Percentiles rank a stretch among this genome's conserved stretches.
phyloP scores from a whole-genome alignment of 2,888 invertebrate genomes.

The Fragum whitleyi region DNA sequence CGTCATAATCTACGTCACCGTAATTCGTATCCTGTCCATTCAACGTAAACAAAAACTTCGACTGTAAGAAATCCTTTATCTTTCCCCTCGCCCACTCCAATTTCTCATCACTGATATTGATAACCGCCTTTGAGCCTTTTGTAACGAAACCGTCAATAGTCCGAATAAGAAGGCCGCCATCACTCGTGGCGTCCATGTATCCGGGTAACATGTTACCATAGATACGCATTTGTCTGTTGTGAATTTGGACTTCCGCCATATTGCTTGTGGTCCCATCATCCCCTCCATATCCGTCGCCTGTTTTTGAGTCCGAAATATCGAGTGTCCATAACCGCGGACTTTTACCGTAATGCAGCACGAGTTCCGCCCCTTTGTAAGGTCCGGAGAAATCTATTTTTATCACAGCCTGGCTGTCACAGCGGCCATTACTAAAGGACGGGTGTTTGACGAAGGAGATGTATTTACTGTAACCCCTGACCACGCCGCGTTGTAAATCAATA shows the following conservation, averaged over 20 bases:
- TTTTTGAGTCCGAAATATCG: constrained; percentile 81
- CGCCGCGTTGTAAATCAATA: constrained; percentile 78
- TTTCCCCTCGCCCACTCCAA: constrained; percentile 77
- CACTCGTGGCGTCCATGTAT: constrained; percentile 80
- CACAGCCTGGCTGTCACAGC: constrained; percentile 81
- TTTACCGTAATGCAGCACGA: constrained; percentile 79
- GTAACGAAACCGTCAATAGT: constrained; percentile 80
- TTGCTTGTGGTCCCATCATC: constrained; percentile 79
- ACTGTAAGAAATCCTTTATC: constrained; percentile 78
- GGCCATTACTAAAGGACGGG: constrained; percentile 63
- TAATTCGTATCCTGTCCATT: constrained; percentile 76
- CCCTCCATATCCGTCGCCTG: constrained; percentile 82
- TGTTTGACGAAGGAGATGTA: constrained; percentile 78
- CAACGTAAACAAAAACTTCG: constrained; percentile 80
- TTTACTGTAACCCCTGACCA: constrained; percentile 82
- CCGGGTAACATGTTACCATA: constrained; percentile 82
- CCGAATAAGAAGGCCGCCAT: constrained; percentile 81
- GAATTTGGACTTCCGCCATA: constrained; percentile 83
- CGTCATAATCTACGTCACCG: constrained; percentile 74
- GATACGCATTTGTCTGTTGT: constrained; percentile 82
- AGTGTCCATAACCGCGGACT: constrained; percentile 82
- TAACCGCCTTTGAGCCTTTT: constrained; percentile 71
- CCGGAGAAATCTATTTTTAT: constrained; percentile 80
- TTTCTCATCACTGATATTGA: constrained; percentile 79
- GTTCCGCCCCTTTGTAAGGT: constrained; percentile 75